Base-by-base conservation (phyloP, 2,888 invertebrate genomes). In the Himalopsyche tibetana region DNA sequence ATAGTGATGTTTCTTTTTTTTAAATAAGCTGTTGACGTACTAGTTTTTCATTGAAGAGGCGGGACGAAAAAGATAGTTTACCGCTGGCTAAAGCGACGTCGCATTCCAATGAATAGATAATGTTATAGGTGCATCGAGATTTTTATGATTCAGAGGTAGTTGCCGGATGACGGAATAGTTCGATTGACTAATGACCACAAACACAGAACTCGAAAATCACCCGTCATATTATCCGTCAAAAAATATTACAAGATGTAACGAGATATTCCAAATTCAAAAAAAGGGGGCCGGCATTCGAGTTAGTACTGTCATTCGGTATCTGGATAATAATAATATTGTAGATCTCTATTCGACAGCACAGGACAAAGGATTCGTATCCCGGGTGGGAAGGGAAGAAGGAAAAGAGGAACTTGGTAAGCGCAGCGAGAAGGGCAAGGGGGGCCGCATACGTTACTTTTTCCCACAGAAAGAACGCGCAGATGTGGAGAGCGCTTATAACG, bases 391-490 rank as follows among this genome's bases (percentile, higher is more conserved):
- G 69, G 19, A 38, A 74, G 83, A 79, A 40, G n/a, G 11, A 79
- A 38, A 45, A 36, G 74, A 91, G 91, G 90, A 90, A 92, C 91
- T 81, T 80, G 93, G 92, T 80, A 92, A 92, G 92, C 92, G 92
- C 92, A 91, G 92, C 91, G 91, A 91, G 90, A 90, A 91, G 91
- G 92, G 92, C 92, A 93, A 92, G 92, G 93, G 93, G 93, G 93
- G 92, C 92, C 92, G 93, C 93, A 93, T 92, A 93, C 93, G 93
- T 93, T 93, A 93, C 93, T 93, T 93, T 93, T 93, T 93, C 93
- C 93, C 93, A 93, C 93, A 93, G 93, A 69, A 83, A 74, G 38
- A 82, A n/a, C 83, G 42, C 56, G 56, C 69, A 40, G 63, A 69
- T 38, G 69, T 63, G 80, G 38, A 36, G 74, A 28, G 80, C 55